Evolutionary conservation across 1,140 invertebrate species (phyloP).

Genomic region (Bombus pyrosoma): DNA sequence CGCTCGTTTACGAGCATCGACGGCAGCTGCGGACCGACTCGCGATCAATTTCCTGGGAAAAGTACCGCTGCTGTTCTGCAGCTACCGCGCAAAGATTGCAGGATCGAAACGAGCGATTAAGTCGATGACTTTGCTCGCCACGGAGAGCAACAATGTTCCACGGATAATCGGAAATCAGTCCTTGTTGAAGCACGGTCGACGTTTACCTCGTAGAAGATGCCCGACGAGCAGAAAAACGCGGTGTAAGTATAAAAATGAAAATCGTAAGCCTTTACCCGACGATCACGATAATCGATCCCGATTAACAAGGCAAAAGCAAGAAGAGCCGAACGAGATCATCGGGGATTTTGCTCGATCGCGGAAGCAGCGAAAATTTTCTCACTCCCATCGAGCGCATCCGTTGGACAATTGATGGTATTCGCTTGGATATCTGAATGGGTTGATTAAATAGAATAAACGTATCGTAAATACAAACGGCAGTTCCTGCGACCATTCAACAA

Average conservation of each 20-base stretch:
- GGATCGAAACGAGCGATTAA: background rate
- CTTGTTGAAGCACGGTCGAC: background rate
- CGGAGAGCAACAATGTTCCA: background rate
- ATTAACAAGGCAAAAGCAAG: background rate
- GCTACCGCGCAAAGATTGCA: background rate
- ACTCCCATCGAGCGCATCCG: background rate
- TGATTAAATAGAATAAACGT: slow-evolving; percentile 15
- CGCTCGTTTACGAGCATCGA: background rate
- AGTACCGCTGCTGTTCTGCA: background rate
- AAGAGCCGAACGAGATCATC: background rate
- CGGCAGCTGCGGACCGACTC: background rate
- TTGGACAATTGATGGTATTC: background rate
- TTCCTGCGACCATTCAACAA: background rate
- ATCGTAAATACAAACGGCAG: background rate
- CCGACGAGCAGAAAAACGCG: background rate
- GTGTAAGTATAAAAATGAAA: background rate
- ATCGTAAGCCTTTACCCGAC: background rate
- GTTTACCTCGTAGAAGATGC: background rate
- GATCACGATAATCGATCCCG: background rate
- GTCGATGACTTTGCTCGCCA: background rate
- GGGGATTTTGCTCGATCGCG: background rate
- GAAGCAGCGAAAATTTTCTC: background rate
- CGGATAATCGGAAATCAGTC: background rate
- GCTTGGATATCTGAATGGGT: background rate
- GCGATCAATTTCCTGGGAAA: background rate